Evolutionary conservation across 2,888 invertebrate genomes (phyloP).

Genomic region (Leucoma salicis): DNA sequence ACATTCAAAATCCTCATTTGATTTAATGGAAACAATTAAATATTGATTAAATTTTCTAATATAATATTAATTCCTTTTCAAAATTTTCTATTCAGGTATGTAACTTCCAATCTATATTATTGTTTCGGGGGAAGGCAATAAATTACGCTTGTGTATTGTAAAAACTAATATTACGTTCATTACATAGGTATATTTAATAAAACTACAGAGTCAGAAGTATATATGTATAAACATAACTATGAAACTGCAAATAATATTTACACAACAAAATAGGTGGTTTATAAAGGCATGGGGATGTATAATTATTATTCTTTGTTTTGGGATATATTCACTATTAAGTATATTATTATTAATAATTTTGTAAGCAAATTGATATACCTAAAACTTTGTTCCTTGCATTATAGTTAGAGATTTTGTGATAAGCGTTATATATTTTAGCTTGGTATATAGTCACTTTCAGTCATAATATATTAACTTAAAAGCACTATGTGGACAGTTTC

Average conservation of each 20-base stretch:
- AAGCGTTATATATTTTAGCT: constrained; percentile 65
- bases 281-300: constrained; percentile 52
- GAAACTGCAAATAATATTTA: constrained; percentile 34
- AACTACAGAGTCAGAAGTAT: constrained; percentile 27
- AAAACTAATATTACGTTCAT: constrained; percentile 58
- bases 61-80: constrained; percentile 9
- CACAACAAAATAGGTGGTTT: constrained; percentile 22
- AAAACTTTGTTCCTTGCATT: constrained; percentile 66
- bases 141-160: constrained; percentile 85
- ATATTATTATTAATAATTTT: constrained; percentile 25
- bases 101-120: constrained; percentile 49
- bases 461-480: constrained; percentile 79
- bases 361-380: constrained; percentile 40
- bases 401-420: constrained; percentile 71
- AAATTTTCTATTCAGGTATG: constrained; percentile 15
- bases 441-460: constrained; percentile 80
- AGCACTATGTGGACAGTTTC: constrained; percentile 61
- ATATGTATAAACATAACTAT: constrained; percentile 26
- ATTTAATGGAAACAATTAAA: not conserved
- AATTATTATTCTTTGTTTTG: constrained; percentile 37
- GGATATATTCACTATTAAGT: constrained; percentile 37
- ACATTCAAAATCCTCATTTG: not conserved
- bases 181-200: constrained; percentile 30
- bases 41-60: not conserved
- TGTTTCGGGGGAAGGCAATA: constrained; percentile 86